Percentiles rank a stretch among this genome's conserved stretches.
Conservation (phyloP, 2,888 invertebrate genomes). For the Yponomeuta plumbellus region DNA sequence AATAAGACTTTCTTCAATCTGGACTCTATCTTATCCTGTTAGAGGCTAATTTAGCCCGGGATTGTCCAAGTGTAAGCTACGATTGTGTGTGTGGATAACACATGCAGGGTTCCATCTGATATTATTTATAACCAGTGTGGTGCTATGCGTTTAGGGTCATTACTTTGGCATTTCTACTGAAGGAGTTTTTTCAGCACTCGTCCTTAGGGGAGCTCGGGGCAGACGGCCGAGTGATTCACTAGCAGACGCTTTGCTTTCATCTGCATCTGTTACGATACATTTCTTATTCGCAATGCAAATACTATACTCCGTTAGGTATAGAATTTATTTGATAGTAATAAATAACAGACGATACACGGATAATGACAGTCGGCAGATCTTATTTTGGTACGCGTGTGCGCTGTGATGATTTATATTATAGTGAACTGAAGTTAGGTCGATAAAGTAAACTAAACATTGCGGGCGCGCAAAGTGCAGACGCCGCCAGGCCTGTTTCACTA, state of each 20-base stretch:
- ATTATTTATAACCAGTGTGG: conserved; percentile 62
- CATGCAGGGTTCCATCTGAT: conserved; percentile 38
- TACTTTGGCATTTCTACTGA: conserved; percentile 41
- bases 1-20: background rate
- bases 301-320: background rate
- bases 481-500: too few species aligned
- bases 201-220: conserved; percentile 6
- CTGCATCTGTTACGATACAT: background rate
- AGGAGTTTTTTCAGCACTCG: conserved; percentile 40
- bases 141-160: conserved; percentile 59
- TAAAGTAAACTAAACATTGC: too few species aligned
- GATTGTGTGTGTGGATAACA: conserved; percentile 30
- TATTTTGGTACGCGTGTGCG: too few species aligned
- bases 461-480: too few species aligned
- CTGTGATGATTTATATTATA: too few species aligned
- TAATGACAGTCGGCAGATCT: too few species aligned
- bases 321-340: too few species aligned
- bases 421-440: too few species aligned
- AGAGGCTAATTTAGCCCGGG: conserved; percentile 22
- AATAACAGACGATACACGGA: too few species aligned
- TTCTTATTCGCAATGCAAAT: background rate
- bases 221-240: conserved; percentile 1
- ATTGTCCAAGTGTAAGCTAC: conserved; percentile 22
- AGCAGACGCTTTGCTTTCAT: background rate
- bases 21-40: background rate